These are phyloP conservation scores for Actinernus sp. DNA, from an alignment of 92 coral and sea anemone species.

Conservation along the genomic window DNA sequence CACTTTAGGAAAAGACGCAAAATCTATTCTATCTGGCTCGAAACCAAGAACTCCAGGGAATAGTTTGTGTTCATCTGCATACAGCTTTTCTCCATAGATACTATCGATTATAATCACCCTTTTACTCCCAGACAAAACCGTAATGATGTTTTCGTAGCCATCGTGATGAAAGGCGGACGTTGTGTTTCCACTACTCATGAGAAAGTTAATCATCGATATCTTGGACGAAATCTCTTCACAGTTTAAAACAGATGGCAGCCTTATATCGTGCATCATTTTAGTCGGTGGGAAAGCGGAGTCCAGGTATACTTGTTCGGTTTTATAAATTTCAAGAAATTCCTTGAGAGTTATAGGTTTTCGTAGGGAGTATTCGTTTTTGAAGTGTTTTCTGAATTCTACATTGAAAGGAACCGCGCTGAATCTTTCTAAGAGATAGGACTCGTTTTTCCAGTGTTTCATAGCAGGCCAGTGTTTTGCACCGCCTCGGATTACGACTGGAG, in stretches of 20 bases:
- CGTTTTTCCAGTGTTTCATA: slow-evolving; percentile 78
- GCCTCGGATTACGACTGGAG: slow-evolving; percentile 87
- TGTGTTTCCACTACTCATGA: slow-evolving; percentile 85
- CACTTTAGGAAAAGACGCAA: slow-evolving; percentile 70
- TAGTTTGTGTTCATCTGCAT: slow-evolving; percentile 75
- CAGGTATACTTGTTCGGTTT: slow-evolving; percentile 79
- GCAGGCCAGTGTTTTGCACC: slow-evolving; percentile 97
- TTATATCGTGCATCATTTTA: slow-evolving; percentile 71
- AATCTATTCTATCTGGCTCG: slow-evolving; percentile 82
- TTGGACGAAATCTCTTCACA: slow-evolving; percentile 76
- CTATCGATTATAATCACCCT: slow-evolving; percentile 71
- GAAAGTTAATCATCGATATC: slow-evolving; percentile 62
- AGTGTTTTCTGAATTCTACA: slow-evolving; percentile 81
- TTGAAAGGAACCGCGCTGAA: slow-evolving; percentile 77
- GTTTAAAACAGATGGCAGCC: slow-evolving; percentile 80
- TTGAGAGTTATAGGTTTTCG: slow-evolving; percentile 69
- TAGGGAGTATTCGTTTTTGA: slow-evolving; percentile 74
- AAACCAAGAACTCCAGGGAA: slow-evolving; percentile 86
- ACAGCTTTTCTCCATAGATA: slow-evolving; percentile 67
- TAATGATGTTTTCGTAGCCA: slow-evolving; percentile 89
- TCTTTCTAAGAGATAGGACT: slow-evolving; percentile 74
- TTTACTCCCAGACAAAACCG: slow-evolving; percentile 87
- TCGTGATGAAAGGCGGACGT: slow-evolving; percentile 96
- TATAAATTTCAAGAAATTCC: slow-evolving; percentile 78
- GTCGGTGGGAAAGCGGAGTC: slow-evolving; percentile 87